phyloP scores from a whole-genome alignment of 2,113 vertebrate genomes.

The Macaca nemestrina region DNA sequence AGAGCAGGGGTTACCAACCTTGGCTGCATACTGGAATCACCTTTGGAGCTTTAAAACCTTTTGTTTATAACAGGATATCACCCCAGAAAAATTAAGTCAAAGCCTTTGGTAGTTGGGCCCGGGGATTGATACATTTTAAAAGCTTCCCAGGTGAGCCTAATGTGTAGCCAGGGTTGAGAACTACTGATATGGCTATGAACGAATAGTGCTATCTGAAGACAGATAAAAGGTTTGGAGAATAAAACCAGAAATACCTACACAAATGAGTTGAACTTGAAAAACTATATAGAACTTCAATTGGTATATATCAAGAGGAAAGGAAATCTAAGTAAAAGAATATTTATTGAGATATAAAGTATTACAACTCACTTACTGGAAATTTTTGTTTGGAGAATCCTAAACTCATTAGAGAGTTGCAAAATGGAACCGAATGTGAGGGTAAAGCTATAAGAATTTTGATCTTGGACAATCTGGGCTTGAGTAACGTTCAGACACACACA shows the following conservation, averaged over 20 bases:
- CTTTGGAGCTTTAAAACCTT: neutral
- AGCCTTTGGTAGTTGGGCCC: neutral
- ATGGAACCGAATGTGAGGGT: neutral
- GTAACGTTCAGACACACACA: neutral
- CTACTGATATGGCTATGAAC: neutral
- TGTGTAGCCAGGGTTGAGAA: neutral
- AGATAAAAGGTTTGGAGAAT: neutral
- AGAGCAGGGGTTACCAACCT: neutral
- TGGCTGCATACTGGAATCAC: neutral
- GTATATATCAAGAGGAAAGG: neutral
- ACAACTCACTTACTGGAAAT: neutral
- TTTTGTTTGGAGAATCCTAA: neutral
- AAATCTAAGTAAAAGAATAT: neutral
- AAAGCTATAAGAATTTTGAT: neutral
- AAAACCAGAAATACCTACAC: neutral
- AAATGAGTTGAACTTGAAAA: neutral
- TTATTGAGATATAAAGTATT: neutral
- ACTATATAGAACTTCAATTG: neutral
- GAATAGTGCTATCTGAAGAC: neutral
- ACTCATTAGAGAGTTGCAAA: neutral
- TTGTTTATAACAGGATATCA: neutral
- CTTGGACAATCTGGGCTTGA: neutral
- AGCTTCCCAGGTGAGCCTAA: neutral
- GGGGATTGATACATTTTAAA: neutral
- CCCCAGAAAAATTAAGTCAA: neutral